These are phyloP conservation scores for Rana temporaria DNA, from an alignment of 2,113 vertebrate species.

Conservation along the genomic window DNA sequence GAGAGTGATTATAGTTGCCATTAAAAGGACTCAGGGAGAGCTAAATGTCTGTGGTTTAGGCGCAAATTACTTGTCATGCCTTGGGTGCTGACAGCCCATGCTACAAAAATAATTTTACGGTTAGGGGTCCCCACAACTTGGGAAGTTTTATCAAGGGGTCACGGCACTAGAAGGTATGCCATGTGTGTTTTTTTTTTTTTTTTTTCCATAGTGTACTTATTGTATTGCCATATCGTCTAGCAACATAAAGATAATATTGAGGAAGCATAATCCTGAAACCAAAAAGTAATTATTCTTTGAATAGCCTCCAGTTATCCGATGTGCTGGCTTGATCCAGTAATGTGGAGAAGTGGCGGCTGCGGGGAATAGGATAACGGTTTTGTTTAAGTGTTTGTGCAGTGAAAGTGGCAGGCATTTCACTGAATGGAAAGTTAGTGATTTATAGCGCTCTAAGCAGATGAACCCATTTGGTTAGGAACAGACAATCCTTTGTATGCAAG, in stretches of 20 bases:
- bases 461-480: slow-evolving; percentile 39
- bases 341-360: background rate
- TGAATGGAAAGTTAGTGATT: slow-evolving; percentile 13
- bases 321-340: slow-evolving; percentile 24
- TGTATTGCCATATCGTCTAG: too few relatives aligned
- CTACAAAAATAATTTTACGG: too few relatives aligned
- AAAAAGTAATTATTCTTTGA: background rate
- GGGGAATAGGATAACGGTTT: slow-evolving; percentile 25
- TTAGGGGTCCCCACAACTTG: too few relatives aligned
- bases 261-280: background rate
- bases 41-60: too few relatives aligned
- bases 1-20: too few relatives aligned
- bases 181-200: too few relatives aligned
- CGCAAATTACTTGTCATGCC: too few relatives aligned
- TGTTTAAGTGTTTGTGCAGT: slow-evolving; percentile 32
- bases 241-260: background rate
- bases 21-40: too few relatives aligned
- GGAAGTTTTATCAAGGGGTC: too few relatives aligned
- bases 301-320: background rate
- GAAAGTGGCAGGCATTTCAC: slow-evolving; percentile 42
- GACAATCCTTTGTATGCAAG: slow-evolving; percentile 18
- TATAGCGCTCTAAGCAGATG: slow-evolving; percentile 19
- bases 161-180: too few relatives aligned
- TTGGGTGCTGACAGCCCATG: too few relatives aligned
- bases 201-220: too few relatives aligned